phyloP scores from a whole-genome alignment of 1,140 invertebrate species.

The Bombus confusus region DNA sequence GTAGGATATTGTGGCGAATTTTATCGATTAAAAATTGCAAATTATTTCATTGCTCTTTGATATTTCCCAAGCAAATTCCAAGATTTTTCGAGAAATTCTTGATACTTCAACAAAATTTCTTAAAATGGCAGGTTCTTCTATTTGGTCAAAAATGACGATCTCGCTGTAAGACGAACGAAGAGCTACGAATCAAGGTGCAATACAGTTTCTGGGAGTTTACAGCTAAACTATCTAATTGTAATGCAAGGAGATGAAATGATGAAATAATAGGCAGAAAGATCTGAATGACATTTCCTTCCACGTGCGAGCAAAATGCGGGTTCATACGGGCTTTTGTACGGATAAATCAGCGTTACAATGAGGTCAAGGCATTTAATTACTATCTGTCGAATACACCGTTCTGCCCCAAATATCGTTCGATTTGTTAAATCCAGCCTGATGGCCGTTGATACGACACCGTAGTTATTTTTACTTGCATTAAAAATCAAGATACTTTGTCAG shows the following conservation, averaged over 20 bases:
- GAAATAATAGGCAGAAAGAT: not conserved
- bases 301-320: slow-evolving; percentile 32
- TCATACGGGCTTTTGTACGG: slow-evolving; percentile 21
- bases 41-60: not conserved
- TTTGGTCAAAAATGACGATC: not conserved
- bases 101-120: not conserved
- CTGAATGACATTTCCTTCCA: slow-evolving; percentile 42
- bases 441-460: not conserved
- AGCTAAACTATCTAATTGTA: slow-evolving; percentile 3
- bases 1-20: not conserved
- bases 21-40: not conserved
- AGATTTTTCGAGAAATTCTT: not conserved
- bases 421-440: not conserved
- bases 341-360: slow-evolving; percentile 26
- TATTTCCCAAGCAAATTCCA: not conserved
- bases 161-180: too few species aligned
- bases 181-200: not conserved
- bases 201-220: too few species aligned
- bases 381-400: not conserved
- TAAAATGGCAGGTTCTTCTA: too few species aligned
- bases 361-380: slow-evolving; percentile 46
- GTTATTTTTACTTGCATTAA: not conserved
- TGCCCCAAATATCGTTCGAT: slow-evolving; percentile 4
- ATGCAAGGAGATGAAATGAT: slow-evolving; percentile 21
- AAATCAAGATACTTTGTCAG: not conserved